Base-by-base conservation (phyloP, 2,888 invertebrate species). In the Spialia ferax region DNA sequence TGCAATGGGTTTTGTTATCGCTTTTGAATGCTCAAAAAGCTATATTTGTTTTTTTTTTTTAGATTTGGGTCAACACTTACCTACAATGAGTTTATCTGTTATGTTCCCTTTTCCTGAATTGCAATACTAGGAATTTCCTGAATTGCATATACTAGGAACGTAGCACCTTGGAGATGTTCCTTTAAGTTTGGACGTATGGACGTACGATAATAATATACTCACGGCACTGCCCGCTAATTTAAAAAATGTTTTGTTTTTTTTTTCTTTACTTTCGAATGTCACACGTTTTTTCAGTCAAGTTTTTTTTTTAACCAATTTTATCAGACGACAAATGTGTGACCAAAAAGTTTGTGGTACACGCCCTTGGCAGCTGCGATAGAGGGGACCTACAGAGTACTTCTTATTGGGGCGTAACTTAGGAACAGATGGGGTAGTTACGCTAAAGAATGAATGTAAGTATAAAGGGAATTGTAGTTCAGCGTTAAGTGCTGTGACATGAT, bases 401-500 rank as follows among this genome's bases (percentile, higher is more conserved):
- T 66, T 66, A 77, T 83, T 81, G 80, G 85, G 82, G 84, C 69
- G 84, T 80, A 81, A 82, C 84, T 83, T 81, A 78, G 83, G 79
- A 78, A 84, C 81, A 76, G 73, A 79, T 76, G 73, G 78, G 70
- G 57, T 63, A 75, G 71, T 73, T 55, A 69, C 72, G 70, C 71
- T 54, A 54, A 60, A 54, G 52, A 60, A 66, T 66, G 66, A 52
- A 70, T 75, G 72, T n/a, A n/a, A n/a, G n/a, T 69, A 78, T 79
- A 61, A 67, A 67, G 32, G 67, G 48, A 62, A 66, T 66, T 54
- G 66, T 54, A 54, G 29, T 60, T 50, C 48, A 29, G 50, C 11
- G 35, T 35, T 57, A 65, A 65, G 57, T 52, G 38, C 18, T 50
- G 15, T 64, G 57, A 57, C 50, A 52, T 59, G 50, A 59, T 50